phyloP scores from a whole-genome alignment of 92 coral and sea anemone species.

The Palythoa caribaeorum region DNA sequence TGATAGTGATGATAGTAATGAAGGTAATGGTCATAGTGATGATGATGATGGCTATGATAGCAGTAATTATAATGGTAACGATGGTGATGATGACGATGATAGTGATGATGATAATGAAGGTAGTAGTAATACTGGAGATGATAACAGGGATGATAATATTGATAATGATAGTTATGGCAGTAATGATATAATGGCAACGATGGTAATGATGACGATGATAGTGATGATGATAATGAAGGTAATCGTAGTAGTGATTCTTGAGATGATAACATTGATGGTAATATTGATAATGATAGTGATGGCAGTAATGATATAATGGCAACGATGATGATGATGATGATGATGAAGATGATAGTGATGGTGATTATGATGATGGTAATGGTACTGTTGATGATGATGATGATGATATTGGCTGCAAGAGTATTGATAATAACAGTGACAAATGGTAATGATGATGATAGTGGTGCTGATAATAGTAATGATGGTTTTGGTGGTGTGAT shows the following conservation, averaged over 20 bases:
- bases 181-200: not conserved
- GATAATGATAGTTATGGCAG: not conserved
- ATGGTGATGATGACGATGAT: not conserved
- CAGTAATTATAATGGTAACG: not conserved
- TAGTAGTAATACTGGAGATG: too few relatives aligned
- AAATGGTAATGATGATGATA: not conserved
- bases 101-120: not conserved
- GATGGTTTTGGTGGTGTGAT: not conserved
- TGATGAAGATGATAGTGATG: not conserved
- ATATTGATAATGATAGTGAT: not conserved
- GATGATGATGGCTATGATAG: not conserved
- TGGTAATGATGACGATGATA: not conserved
- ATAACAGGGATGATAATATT: not conserved
- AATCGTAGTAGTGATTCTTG: too few relatives aligned
- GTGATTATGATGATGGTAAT: not conserved
- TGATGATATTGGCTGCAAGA: not conserved
- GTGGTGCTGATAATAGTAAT: not conserved
- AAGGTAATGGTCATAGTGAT: not conserved
- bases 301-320: not conserved
- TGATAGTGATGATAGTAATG: not conserved
- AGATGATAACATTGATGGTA: not conserved
- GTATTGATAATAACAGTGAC: too few relatives aligned
- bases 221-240: not conserved
- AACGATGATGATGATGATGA: not conserved
- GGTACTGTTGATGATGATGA: not conserved